These are phyloP conservation scores for Hippocampus zosterae DNA, from an alignment of 2,113 vertebrate species.

Conservation along the genomic window DNA sequence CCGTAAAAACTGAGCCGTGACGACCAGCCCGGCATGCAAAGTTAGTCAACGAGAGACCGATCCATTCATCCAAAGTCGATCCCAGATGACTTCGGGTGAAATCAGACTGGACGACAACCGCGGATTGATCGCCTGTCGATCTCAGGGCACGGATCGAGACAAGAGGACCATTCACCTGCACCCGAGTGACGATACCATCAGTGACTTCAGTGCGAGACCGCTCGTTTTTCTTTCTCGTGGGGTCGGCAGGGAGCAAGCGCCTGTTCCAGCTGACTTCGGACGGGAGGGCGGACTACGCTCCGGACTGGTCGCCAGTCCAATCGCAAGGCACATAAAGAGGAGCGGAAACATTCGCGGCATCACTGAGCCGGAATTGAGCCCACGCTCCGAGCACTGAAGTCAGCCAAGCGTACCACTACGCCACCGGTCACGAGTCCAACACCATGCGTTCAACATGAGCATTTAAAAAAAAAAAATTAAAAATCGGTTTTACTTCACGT, in stretches of 20 bases:
- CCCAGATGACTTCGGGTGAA: not conserved
- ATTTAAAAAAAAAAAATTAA: too few relatives aligned
- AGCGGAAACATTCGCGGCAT: not conserved
- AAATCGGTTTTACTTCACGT: not conserved
- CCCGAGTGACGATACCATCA: not conserved
- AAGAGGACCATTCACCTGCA: not conserved
- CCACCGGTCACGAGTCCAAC: not conserved
- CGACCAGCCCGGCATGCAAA: not conserved
- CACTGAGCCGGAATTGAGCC: not conserved
- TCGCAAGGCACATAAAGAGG: not conserved
- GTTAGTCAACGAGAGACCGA: not conserved
- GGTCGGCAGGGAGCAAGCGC: not conserved
- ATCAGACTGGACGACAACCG: not conserved
- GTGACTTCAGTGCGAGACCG: not conserved
- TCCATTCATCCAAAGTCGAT: not conserved
- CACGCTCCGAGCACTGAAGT: not conserved
- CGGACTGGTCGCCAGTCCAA: not conserved
- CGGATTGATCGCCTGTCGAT: not conserved
- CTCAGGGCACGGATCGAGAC: not conserved
- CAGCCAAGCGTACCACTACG: not conserved
- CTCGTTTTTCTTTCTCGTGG: not conserved
- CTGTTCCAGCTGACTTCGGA: not conserved
- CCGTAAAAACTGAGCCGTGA: not conserved
- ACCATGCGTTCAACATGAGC: not conserved
- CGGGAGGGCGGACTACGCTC: not conserved